Base-by-base conservation (phyloP, 2,797 vertebrate genomes). In the Antennarius maculatus region DNA sequence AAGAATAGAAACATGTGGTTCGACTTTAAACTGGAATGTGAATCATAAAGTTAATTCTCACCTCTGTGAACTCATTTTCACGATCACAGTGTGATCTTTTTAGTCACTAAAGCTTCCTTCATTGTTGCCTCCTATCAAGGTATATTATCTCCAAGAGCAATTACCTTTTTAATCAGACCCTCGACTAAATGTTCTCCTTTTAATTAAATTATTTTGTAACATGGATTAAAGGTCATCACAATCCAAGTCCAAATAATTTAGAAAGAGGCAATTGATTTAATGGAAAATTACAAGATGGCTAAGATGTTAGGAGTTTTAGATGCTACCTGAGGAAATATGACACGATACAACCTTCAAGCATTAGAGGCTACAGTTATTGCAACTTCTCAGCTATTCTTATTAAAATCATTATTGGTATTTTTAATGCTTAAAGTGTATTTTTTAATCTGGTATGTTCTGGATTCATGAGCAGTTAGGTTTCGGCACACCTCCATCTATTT, bases 1-100 rank as follows among this genome's bases (percentile, higher is more conserved):
- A 45, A 61, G 78, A 68, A 66, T 45, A 68, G 55, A 65, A 83
- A 68, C 66, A 66, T 71, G 61, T 51, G 58, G 71, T 55, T 76
- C 54, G 46, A 69, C 70, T 76, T 61, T 49, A 60, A 52, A 61
- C 65, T 27, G 55, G 73, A 56, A 61, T 42, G 31, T 34, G 47
- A 72, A 57, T 49, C 58, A 54, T 57, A 58, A 60, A 66, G 39
- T 53, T 61, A 47, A 75, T 60, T 48, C 18, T 65, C 57, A 10
- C 29, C 29, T 56, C 37, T 0, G 2, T 45, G 28, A 71, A 50
- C 66, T 69, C 17, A 58, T 71, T 69, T 63, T 54, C 31, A 56
- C 50, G 15, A 41, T 64, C 53, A 34, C 47, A 18, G 12, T 46
- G 52, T 68, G 71, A 12, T 54, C 18, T 34, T 60, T 50, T 52